Base-by-base conservation (phyloP, 1,140 invertebrate species). In the Camponotus pennsylvanicus region DNA sequence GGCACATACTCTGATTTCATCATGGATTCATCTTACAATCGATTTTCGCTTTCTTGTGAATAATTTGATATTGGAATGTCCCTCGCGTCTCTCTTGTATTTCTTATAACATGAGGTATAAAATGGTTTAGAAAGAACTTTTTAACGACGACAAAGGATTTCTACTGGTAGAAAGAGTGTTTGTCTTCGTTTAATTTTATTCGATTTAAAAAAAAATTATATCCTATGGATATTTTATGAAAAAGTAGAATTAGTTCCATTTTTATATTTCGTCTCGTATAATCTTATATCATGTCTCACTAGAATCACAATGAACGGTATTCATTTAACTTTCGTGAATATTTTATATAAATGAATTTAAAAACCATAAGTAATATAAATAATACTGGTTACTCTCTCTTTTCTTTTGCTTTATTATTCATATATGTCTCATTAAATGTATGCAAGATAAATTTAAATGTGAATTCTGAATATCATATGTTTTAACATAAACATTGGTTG, bases 21-120 rank as follows among this genome's bases (percentile, higher is more conserved):
- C 57, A 11, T 13, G 59, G 13, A 11, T 52, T 75, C 69, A 11
- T 61, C 69, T 83, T 83, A 83, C 79, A 75, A 75, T 45, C 69
- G 55, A 49, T 40, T 83, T 57, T 11, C n/a, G 18, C 13, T 42
- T 83, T 3, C 2, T 40, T 45, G n/a, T 40, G 18, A 61, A 75
- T 83, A 61, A 83, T 83, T 75, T 61, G 57, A 63, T 83, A 73
- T 82, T 6, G 78, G 6, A 45, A 15, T n/a, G 7, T 9, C 3
- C 6, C 42, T 6, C 49, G 9, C 32, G 15, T 42, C 3, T 18
- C 15, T 52, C 13, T 52, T 52, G 55, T 59, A 21, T 55, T 70
- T 21, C 40, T 73, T 49, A 61, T 32, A 79, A 55, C 45, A 32
- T 3, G 7, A 9, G 5, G 42, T 49, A 37, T n/a, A 5, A 32